phyloP scores from a whole-genome alignment of 2,113 vertebrate species.

The Hippocampus comes region DNA sequence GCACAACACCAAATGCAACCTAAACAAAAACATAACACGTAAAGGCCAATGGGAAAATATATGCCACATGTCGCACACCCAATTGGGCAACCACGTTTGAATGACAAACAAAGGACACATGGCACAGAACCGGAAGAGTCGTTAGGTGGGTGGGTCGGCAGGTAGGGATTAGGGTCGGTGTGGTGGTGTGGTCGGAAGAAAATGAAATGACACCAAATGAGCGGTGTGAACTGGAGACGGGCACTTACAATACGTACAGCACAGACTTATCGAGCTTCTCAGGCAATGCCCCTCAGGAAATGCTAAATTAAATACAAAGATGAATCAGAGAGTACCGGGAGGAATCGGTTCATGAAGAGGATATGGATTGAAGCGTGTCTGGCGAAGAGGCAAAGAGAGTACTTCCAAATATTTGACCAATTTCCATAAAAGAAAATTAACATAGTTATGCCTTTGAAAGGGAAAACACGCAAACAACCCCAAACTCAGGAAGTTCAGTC shows the following conservation, averaged over 20 bases:
- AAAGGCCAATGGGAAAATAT: background rate
- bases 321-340: conserved; percentile 54
- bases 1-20: too few relatives aligned
- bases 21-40: too few relatives aligned
- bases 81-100: background rate
- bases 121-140: background rate
- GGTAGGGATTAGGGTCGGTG: background rate
- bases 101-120: background rate
- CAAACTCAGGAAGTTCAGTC: background rate
- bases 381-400: conserved; percentile 11
- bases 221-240: conserved; percentile 33
- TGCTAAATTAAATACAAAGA: conserved; percentile 59
- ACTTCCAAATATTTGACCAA: background rate
- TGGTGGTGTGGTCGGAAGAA: background rate
- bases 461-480: background rate
- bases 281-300: conserved; percentile 43
- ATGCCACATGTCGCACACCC: background rate
- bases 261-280: conserved; percentile 46
- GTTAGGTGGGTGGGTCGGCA: background rate
- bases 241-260: conserved; percentile 41
- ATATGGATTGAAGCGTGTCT: conserved; percentile 50
- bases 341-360: conserved; percentile 38
- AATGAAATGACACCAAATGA: conserved; percentile 21
- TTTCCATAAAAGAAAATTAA: background rate
- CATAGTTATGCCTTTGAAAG: background rate